phyloP scores from a whole-genome alignment of 2,113 vertebrate species.

The Malurus cyaneus region DNA sequence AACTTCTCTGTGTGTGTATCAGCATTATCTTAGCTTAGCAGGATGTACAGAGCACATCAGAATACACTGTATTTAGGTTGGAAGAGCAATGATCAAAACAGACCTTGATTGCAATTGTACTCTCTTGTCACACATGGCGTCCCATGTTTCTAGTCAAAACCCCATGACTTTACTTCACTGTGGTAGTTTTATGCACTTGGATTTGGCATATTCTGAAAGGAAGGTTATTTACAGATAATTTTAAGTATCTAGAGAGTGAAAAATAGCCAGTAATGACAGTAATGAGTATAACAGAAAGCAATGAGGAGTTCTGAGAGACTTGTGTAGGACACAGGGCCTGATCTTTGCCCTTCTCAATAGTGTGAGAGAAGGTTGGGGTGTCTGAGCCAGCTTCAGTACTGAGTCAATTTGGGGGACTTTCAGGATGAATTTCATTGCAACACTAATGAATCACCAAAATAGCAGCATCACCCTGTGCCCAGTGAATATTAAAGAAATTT shows the following conservation, averaged over 20 bases:
- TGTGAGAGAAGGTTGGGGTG: neutral
- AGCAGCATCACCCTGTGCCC: neutral
- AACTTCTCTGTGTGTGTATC: neutral
- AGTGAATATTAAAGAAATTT: neutral
- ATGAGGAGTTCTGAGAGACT: neutral
- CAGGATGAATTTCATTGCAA: neutral
- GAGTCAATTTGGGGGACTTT: neutral
- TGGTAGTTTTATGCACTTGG: neutral
- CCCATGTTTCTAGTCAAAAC: neutral
- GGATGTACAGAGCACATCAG: neutral
- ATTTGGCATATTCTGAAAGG: neutral
- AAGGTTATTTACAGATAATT: neutral
- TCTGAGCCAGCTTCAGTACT: neutral
- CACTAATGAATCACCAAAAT: neutral
- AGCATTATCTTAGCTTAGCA: neutral
- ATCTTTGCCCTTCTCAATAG: neutral
- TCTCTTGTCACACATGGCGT: neutral
- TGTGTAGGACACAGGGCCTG: neutral
- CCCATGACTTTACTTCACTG: neutral
- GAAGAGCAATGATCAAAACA: neutral
- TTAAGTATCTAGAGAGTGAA: neutral
- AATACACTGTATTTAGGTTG: neutral
- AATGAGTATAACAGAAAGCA: constrained; percentile 8
- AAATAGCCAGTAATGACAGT: neutral
- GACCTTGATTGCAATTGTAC: neutral